phyloP scores from a whole-genome alignment of 1,140 invertebrate genomes.

The Limonius californicus region DNA sequence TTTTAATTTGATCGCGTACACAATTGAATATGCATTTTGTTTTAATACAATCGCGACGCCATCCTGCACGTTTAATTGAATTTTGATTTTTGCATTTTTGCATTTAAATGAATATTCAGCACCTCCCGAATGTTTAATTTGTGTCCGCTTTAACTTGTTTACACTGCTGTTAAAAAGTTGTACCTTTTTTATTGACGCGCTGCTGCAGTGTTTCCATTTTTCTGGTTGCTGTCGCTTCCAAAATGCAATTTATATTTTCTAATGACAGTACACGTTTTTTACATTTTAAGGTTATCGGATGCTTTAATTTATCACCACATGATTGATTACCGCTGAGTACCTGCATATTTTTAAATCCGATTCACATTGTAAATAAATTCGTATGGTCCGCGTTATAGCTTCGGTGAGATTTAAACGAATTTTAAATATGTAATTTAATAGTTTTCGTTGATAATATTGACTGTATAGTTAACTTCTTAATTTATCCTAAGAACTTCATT shows the following conservation, averaged over 20 bases:
- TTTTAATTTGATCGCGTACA: too few relatives aligned
- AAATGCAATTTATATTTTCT: background rate
- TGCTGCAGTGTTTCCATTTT: background rate
- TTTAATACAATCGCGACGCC: too few relatives aligned
- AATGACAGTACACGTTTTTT: background rate
- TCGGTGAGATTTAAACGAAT: too few relatives aligned
- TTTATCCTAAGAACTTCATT: too few relatives aligned
- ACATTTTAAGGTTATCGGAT: too few relatives aligned
- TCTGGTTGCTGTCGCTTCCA: background rate
- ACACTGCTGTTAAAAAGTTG: slow-evolving; percentile 9
- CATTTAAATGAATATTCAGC: slow-evolving; percentile 10
- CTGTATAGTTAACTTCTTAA: background rate
- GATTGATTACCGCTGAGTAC: too few relatives aligned
- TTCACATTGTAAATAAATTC: too few relatives aligned
- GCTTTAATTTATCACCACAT: too few relatives aligned
- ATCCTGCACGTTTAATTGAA: slow-evolving; percentile 4
- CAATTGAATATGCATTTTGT: too few relatives aligned
- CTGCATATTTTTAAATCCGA: too few relatives aligned
- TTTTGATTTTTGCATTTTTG: slow-evolving; percentile 14
- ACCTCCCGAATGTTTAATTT: slow-evolving; percentile 4
- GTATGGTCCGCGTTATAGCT: too few relatives aligned
- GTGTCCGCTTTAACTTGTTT: slow-evolving; percentile 9
- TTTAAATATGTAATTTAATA: too few relatives aligned
- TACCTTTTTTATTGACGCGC: slow-evolving; percentile 10
- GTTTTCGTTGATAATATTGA: background rate